A percentile compares a stretch with the other conserved stretches of the same genome.
These are phyloP conservation scores for Brachyhypopomus occidentalis DNA, from an alignment of 2,113 vertebrate species.

Conservation along the genomic window DNA sequence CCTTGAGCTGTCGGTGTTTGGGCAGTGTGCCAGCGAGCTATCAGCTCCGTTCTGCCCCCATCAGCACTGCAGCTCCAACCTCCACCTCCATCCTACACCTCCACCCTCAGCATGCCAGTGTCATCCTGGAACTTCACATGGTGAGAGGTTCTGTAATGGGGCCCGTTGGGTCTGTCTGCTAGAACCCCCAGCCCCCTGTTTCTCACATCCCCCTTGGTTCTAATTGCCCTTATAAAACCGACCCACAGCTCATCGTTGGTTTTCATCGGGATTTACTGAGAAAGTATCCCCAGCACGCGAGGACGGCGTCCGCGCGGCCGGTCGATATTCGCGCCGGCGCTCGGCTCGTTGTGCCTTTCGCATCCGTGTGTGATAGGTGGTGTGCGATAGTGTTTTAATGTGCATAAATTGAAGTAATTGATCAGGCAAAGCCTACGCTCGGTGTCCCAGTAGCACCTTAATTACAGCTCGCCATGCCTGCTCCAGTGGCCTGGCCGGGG, in stretches of 20 bases:
- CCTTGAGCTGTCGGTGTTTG: constrained; percentile 13
- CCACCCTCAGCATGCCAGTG: constrained; percentile 12
- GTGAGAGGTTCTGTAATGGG: background rate
- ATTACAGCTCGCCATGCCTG: constrained; percentile 66
- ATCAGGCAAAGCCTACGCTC: constrained; percentile 57
- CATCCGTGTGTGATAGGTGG: no score
- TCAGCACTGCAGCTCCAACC: constrained; percentile 31
- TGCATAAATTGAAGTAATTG: constrained; percentile 61
- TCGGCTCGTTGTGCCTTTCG: constrained; percentile 11
- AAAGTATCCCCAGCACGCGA: background rate
- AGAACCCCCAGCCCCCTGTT: background rate
- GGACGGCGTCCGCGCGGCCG: background rate
- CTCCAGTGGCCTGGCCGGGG: constrained; percentile 61
- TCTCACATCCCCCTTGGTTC: background rate
- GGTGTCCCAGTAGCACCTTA: constrained; percentile 58
- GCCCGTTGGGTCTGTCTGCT: background rate
- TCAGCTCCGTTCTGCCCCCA: constrained; percentile 29
- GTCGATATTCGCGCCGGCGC: constrained; percentile 46
- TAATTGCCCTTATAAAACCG: background rate
- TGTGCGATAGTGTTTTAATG: constrained; percentile 51
- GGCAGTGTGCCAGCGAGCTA: constrained; percentile 31
- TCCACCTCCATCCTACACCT: background rate
- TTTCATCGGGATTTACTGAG: constrained; percentile 5
- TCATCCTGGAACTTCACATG: constrained; percentile 32
- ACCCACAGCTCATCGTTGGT: background rate